A percentile compares a stretch with the other conserved stretches of the same genome.
Conservation (phyloP, 2,113 vertebrate species). For the Empidonax traillii region DNA sequence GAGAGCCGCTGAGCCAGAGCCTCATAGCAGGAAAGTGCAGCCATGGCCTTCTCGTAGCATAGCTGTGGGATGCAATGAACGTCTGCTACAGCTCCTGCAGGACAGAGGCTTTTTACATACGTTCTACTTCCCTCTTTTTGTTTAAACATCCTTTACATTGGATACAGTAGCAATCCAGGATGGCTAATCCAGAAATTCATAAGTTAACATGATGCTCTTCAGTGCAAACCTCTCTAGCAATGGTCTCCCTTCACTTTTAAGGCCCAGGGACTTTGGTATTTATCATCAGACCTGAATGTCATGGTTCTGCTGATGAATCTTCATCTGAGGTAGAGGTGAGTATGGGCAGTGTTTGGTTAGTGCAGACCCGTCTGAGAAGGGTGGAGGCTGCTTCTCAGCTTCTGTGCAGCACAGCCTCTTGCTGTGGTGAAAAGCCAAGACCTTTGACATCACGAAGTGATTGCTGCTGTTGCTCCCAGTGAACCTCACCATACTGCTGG, state of each 20-base stretch:
- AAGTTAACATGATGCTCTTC: background rate
- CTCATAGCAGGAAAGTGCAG: background rate
- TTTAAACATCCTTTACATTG: background rate
- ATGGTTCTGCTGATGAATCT: background rate
- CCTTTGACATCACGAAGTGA: background rate
- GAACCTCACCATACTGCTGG: rapidly evolving
- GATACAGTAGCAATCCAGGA: background rate
- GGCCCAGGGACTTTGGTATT: background rate
- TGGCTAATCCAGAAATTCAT: background rate
- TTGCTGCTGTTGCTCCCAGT: background rate
- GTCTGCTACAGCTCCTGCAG: background rate
- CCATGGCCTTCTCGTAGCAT: background rate
- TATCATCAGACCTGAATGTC: background rate
- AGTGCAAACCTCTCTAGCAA: background rate
- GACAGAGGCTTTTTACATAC: background rate
- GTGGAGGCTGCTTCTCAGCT: background rate
- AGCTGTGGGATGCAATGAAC: rapidly evolving
- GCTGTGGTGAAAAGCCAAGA: background rate
- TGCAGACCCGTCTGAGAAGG: background rate
- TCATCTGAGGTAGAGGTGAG: background rate
- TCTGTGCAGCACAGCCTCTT: background rate
- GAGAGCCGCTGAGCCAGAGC: background rate
- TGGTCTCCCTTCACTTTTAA: background rate
- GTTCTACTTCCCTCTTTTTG: background rate
- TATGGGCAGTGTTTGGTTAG: background rate